A percentile compares a stretch with the other conserved stretches of the same genome.
phyloP scores from a whole-genome alignment of 2,797 vertebrate genomes.

The Iguana delicatissima region DNA sequence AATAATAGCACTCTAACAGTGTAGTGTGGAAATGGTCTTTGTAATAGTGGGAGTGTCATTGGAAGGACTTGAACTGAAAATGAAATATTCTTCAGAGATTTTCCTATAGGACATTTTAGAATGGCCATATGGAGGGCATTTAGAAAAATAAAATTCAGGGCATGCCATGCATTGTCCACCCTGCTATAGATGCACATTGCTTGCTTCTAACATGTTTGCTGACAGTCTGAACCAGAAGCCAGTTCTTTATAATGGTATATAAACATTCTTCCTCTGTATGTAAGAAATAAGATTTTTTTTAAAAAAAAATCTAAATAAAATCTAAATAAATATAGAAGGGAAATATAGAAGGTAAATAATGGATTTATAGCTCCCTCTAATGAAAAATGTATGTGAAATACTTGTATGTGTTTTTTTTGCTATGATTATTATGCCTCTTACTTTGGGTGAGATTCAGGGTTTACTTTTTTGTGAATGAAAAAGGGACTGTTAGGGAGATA shows the following conservation, averaged over 20 bases:
- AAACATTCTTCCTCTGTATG: too few relatives aligned
- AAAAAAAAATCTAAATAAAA: slow-evolving; percentile 6
- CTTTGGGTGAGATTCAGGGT: too few relatives aligned
- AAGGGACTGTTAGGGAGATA: too few relatives aligned
- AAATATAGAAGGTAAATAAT: not conserved
- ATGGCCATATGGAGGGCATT: too few relatives aligned
- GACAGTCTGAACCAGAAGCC: slow-evolving; percentile 10
- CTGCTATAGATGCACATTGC: slow-evolving; percentile 6
- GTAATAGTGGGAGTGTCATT: not conserved
- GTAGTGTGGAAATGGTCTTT: too few relatives aligned
- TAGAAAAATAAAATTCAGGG: not conserved
- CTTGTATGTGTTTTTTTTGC: too few relatives aligned
- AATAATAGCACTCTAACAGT: too few relatives aligned
- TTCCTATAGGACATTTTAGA: too few relatives aligned
- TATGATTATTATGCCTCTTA: too few relatives aligned
- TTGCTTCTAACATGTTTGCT: slow-evolving; percentile 1
- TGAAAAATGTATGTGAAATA: not conserved
- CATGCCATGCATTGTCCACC: slow-evolving; percentile 20
- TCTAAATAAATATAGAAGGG: not conserved
- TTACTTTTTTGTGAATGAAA: too few relatives aligned
- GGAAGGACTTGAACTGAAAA: not conserved
- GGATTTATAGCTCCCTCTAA: not conserved
- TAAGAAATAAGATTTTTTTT: too few relatives aligned
- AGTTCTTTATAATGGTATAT: slow-evolving; percentile 14
- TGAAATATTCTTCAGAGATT: not conserved